A percentile compares a stretch with the other conserved stretches of the same genome.
Evolutionary conservation across 2,113 vertebrate species (phyloP).

Genomic region (Trematocara variabile): DNA sequence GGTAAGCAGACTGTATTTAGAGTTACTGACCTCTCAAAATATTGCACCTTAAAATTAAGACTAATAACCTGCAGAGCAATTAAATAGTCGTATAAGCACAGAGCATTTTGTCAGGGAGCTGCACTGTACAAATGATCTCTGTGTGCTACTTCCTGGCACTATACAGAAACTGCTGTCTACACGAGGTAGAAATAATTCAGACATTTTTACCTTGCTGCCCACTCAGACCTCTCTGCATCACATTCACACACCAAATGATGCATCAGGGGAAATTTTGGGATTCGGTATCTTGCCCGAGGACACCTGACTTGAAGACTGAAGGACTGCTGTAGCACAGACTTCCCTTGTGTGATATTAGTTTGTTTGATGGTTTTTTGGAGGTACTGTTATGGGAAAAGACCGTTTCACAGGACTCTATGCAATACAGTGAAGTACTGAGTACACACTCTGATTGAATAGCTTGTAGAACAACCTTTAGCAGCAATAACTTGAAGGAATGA

Average conservation of each 20-base stretch:
- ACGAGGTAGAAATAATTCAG: background rate
- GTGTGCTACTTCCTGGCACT: background rate
- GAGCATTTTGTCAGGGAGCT: background rate
- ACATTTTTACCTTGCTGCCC: background rate
- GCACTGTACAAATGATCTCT: background rate
- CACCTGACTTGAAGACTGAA: background rate
- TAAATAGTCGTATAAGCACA: background rate
- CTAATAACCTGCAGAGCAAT: background rate
- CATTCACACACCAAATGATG: background rate
- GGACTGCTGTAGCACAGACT: background rate
- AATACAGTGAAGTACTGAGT: background rate
- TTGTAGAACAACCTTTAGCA: background rate
- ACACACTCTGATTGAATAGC: background rate
- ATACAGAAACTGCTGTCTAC: background rate
- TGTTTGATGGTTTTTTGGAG: background rate
- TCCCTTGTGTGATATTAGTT: background rate
- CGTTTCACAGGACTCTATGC: fast-evolving
- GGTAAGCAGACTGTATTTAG: background rate
- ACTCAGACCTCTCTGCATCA: background rate
- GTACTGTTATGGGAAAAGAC: background rate
- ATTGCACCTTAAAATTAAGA: fast-evolving
- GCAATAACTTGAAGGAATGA: fast-evolving
- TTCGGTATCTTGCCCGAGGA: background rate
- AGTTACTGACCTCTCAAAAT: background rate
- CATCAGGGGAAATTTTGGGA: background rate